phyloP scores from a whole-genome alignment of 2,797 vertebrate species.

The Crenuchus spilurus region DNA sequence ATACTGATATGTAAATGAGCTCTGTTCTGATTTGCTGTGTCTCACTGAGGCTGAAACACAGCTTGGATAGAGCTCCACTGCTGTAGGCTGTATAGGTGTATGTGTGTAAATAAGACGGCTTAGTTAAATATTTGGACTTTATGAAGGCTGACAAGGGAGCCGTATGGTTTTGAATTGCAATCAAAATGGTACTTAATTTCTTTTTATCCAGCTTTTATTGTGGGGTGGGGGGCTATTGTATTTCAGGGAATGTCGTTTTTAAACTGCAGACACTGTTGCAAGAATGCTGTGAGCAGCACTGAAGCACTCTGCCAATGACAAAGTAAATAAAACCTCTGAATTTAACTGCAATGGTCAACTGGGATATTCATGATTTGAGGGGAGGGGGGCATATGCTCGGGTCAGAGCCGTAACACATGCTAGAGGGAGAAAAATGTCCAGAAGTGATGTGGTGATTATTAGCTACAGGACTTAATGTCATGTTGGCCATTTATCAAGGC shows the following conservation, averaged over 20 bases:
- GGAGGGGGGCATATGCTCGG: constrained; percentile 36
- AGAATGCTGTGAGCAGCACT: neutral
- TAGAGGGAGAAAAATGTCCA: constrained; percentile 22
- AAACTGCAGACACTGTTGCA: neutral
- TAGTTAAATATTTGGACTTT: too few species aligned
- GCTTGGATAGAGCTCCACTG: too few species aligned
- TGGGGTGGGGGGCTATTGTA: neutral
- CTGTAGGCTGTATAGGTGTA: too few species aligned
- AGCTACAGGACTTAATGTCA: constrained; percentile 49
- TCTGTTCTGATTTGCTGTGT: too few species aligned
- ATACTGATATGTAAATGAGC: too few species aligned
- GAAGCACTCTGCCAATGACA: neutral
- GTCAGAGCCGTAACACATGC: constrained; percentile 36
- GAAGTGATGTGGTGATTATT: constrained; percentile 43
- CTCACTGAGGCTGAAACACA: too few species aligned
- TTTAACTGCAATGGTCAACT: constrained; percentile 27
- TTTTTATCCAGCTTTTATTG: too few species aligned
- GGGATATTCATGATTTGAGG: constrained; percentile 32
- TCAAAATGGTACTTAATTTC: too few species aligned
- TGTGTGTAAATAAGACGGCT: too few species aligned
- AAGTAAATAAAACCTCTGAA: constrained; percentile 36
- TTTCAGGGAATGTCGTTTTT: neutral
- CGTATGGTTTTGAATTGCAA: too few species aligned
- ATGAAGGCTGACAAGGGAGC: too few species aligned
- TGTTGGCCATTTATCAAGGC: constrained; percentile 50